phyloP scores from a whole-genome alignment of 2,113 vertebrate species.

The Heloderma charlesbogerti region DNA sequence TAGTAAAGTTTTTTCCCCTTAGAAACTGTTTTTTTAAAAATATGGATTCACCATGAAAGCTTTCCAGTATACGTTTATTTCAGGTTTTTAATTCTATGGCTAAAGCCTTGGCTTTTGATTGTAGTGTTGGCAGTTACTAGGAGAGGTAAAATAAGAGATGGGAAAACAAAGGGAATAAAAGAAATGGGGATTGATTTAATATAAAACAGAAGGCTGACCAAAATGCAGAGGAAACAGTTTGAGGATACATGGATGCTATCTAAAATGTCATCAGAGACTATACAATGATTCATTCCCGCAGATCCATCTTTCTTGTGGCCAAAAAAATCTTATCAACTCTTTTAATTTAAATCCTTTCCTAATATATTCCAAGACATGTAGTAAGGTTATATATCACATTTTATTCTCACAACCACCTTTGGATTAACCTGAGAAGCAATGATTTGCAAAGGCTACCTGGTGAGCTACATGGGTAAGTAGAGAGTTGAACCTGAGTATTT shows the following conservation, averaged over 20 bases:
- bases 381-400: not conserved
- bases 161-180: not conserved
- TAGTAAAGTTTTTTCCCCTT: not conserved
- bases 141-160: not conserved
- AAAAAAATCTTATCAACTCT: not conserved
- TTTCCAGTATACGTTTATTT: not conserved
- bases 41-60: not conserved
- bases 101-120: not conserved
- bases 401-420: not conserved
- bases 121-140: not conserved
- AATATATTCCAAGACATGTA: not conserved
- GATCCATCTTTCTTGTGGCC: not conserved
- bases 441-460: not conserved
- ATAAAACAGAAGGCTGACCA: not conserved
- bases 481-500: not conserved
- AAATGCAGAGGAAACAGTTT: not conserved
- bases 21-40: not conserved
- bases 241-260: not conserved
- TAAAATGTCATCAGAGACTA: not conserved
- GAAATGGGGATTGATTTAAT: not conserved
- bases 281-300: not conserved
- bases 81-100: not conserved
- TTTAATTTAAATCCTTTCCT: not conserved
- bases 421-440: not conserved
- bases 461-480: not conserved